Evolutionary conservation across 1,140 invertebrate genomes (phyloP).

Genomic region (Ceratoteleas bidentatus): DNA sequence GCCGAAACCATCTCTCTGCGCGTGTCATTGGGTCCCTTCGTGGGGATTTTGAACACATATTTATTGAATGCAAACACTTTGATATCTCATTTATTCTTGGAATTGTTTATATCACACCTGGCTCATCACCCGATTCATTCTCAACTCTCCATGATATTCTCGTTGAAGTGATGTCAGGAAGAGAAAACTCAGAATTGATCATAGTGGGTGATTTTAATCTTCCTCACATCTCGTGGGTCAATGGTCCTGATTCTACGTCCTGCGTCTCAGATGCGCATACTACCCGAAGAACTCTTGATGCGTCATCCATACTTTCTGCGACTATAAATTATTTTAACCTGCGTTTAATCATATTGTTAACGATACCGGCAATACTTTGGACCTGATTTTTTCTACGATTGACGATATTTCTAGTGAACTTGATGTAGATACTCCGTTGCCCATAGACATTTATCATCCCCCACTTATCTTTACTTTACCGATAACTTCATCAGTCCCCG

Average conservation of each 20-base stretch:
- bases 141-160: too few relatives aligned
- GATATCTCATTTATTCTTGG: background rate
- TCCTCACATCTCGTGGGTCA: background rate
- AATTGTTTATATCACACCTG: background rate
- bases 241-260: background rate
- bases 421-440: background rate
- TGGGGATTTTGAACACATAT: background rate
- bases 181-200: too few relatives aligned
- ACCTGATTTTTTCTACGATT: background rate
- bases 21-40: background rate
- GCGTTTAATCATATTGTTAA: background rate
- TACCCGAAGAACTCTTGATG: background rate
- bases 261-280: background rate
- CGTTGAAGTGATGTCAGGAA: too few relatives aligned
- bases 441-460: background rate
- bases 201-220: conserved; percentile 4
- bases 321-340: background rate
- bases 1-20: background rate
- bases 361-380: background rate
- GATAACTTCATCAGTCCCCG: too few relatives aligned
- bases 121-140: too few relatives aligned
- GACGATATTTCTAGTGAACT: background rate
- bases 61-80: background rate
- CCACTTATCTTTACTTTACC: background rate
- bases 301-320: background rate